These are phyloP conservation scores for Liposcelis brunnea DNA, from an alignment of 2,888 invertebrate species.

Conservation along the genomic window DNA sequence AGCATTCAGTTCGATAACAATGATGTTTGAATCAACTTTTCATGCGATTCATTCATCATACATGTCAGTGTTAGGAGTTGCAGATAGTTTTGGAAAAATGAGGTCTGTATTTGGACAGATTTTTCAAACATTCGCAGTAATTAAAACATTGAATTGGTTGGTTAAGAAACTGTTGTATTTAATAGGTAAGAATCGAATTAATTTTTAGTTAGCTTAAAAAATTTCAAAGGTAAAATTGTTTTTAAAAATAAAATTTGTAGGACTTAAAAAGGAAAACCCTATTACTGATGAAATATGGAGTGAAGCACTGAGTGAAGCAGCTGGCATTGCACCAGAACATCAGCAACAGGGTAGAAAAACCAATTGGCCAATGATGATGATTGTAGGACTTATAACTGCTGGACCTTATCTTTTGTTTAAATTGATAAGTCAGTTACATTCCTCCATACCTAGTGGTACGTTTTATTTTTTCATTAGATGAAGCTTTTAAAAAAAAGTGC, in stretches of 20 bases:
- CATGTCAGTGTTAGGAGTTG: constrained; percentile 85
- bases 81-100: constrained; percentile 81
- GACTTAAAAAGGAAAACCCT: constrained; percentile 22
- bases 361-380: constrained; percentile 80
- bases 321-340: constrained; percentile 15
- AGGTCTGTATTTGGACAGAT: constrained; percentile 69
- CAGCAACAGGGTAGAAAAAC: constrained; percentile 27
- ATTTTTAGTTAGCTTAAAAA: constrained; percentile 7
- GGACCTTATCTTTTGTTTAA: constrained; percentile 85
- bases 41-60: constrained; percentile 91
- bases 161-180: constrained; percentile 53
- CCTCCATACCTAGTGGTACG: constrained; percentile 11
- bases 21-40: constrained; percentile 95
- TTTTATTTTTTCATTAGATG: constrained; percentile 10
- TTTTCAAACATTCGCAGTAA: constrained; percentile 70
- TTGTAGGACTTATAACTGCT: constrained; percentile 73
- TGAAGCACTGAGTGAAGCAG: constrained; percentile 25
- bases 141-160: constrained; percentile 64
- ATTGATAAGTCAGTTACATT: constrained; percentile 39
- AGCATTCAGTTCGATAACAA: constrained; percentile 82
- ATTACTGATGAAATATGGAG: constrained; percentile 25
- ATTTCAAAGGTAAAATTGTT: not conserved
- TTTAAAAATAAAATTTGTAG: constrained; percentile 17
- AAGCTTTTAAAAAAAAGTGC: too few relatives aligned
- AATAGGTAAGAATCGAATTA: constrained; percentile 33